phyloP scores from a whole-genome alignment of 2,113 vertebrate species.

The Petrocephalus microphthalmus region DNA sequence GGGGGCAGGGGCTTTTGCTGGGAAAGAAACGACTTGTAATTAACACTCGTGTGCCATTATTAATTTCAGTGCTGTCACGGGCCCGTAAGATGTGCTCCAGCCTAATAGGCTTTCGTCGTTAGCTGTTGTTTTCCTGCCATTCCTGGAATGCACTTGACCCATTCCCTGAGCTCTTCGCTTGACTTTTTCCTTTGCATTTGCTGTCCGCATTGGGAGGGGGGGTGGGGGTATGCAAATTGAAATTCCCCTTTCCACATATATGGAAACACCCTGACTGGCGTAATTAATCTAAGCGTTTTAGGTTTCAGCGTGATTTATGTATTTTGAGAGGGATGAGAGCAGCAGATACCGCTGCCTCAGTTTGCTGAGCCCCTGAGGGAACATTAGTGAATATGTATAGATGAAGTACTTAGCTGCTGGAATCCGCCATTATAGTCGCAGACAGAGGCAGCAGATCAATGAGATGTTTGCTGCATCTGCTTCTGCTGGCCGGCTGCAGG shows the following conservation, averaged over 20 bases:
- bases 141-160: not conserved
- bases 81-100: slow-evolving; percentile 30
- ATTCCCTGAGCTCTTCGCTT: not conserved
- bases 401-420: slow-evolving; percentile 47
- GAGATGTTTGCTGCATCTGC: slow-evolving; percentile 25
- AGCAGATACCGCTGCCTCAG: slow-evolving; percentile 20
- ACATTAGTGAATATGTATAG: slow-evolving; percentile 46
- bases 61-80: slow-evolving; percentile 31
- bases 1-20: slow-evolving; percentile 36
- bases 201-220: not conserved
- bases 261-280: not conserved
- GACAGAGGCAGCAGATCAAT: slow-evolving; percentile 44
- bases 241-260: not conserved
- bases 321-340: not conserved
- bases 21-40: slow-evolving; percentile 37
- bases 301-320: not conserved
- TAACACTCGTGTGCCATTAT: slow-evolving; percentile 47
- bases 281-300: not conserved
- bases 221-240: not conserved
- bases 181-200: not conserved
- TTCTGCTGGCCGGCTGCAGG: not conserved
- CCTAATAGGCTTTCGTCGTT: not conserved
- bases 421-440: slow-evolving; percentile 37
- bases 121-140: not conserved
- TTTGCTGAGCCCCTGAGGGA: slow-evolving; percentile 46